These are phyloP conservation scores for Pipistrellus kuhlii DNA, from an alignment of 2,797 vertebrate genomes.

Conservation along the genomic window DNA sequence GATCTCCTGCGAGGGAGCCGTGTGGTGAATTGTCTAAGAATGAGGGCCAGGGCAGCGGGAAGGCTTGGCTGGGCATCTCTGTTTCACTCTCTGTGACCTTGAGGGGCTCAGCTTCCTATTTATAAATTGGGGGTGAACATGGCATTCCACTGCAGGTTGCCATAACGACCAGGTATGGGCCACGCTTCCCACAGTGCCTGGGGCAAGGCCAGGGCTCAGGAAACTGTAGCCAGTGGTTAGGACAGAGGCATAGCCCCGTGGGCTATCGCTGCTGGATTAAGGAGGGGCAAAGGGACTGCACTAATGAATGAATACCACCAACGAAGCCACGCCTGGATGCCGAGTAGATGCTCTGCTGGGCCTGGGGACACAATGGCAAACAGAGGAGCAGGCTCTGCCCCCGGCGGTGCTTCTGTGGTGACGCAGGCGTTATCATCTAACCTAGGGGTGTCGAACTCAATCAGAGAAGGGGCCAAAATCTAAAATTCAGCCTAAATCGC, in stretches of 20 bases:
- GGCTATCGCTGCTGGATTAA: not conserved
- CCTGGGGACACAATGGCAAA: not conserved
- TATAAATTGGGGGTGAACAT: not conserved
- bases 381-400: not conserved
- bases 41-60: not conserved
- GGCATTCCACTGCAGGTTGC: not conserved
- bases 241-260: not conserved
- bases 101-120: not conserved
- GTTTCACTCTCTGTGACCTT: not conserved
- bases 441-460: too few species aligned
- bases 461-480: too few species aligned
- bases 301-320: not conserved
- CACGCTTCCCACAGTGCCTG: not conserved
- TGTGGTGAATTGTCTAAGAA: not conserved
- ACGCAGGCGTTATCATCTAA: not conserved
- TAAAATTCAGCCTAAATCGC: too few species aligned
- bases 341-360: not conserved
- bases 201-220: not conserved
- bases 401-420: not conserved
- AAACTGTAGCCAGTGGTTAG: not conserved
- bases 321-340: not conserved
- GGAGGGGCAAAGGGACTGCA: constrained; percentile 23
- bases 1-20: not conserved
- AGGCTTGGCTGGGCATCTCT: not conserved
- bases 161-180: not conserved